Percentiles rank a stretch among this genome's conserved stretches.
These are phyloP conservation scores for Penaeus japonicus DNA, from an alignment of 1,140 invertebrate genomes.

Conservation along the genomic window DNA sequence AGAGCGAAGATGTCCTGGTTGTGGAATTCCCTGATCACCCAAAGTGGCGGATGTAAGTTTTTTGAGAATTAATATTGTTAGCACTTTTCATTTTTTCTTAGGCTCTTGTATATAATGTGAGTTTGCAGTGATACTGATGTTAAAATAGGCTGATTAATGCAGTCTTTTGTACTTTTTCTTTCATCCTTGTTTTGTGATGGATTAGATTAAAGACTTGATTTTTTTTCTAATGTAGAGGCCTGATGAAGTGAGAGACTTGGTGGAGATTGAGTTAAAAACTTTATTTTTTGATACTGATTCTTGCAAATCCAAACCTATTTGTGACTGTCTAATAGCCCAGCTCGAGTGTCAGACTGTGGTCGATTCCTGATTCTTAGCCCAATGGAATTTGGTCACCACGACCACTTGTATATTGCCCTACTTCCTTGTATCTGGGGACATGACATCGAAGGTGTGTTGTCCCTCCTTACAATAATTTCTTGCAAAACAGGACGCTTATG, in stretches of 20 bases:
- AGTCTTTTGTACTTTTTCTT: too few relatives aligned
- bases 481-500: constrained; percentile 14
- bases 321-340: constrained; percentile 69
- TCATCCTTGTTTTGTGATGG: too few relatives aligned
- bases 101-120: constrained; percentile 34
- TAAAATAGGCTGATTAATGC: too few relatives aligned
- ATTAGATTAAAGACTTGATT: too few relatives aligned
- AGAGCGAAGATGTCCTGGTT: constrained; percentile 87
- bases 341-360: constrained; percentile 88
- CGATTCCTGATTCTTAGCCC: constrained; percentile 84
- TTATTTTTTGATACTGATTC: too few relatives aligned
- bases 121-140: too few relatives aligned
- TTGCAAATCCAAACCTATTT: constrained; percentile 7
- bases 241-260: too few relatives aligned
- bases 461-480: constrained; percentile 34
- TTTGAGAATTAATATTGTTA: not conserved
- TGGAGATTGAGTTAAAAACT: too few relatives aligned
- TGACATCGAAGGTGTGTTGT: not conserved
- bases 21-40: constrained; percentile 93
- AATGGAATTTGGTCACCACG: constrained; percentile 86
- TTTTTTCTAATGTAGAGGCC: too few relatives aligned
- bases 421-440: constrained; percentile 13
- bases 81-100: not conserved
- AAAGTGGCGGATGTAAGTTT: constrained; percentile 86
- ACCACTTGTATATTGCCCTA: constrained; percentile 79